Evolutionary conservation across 2,113 vertebrate genomes (phyloP).

Genomic region (Patagioenas fasciata): DNA sequence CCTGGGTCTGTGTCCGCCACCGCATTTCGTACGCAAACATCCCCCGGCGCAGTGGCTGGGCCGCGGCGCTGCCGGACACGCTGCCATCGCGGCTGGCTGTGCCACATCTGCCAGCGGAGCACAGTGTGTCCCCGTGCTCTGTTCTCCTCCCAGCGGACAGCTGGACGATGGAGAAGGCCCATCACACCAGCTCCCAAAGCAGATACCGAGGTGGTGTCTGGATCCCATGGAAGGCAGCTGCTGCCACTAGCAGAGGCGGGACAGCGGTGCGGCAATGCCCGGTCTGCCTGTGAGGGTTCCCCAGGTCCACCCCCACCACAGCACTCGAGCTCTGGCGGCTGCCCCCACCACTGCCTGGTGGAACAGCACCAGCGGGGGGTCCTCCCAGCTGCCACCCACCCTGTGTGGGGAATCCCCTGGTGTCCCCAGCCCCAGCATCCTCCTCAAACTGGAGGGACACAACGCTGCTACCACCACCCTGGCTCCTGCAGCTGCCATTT

Average conservation of each 20-base stretch:
- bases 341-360: no score
- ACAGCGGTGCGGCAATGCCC: no score
- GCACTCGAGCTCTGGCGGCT: no score
- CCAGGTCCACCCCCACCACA: no score
- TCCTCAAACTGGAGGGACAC: no score
- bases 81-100: not conserved
- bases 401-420: rapidly evolving
- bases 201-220: not conserved
- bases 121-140: rapidly evolving
- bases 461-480: rapidly evolving
- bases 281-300: rapidly evolving
- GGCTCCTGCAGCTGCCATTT: rapidly evolving
- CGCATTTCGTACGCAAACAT: rapidly evolving
- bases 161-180: not conserved
- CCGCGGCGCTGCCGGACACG: rapidly evolving
- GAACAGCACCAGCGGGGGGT: rapidly evolving
- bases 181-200: no score
- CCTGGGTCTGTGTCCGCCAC: rapidly evolving
- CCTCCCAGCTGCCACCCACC: not conserved
- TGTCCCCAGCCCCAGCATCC: no score
- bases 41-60: rapidly evolving
- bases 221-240: not conserved
- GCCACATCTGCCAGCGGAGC: not conserved
- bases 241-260: rapidly evolving
- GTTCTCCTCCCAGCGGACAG: not conserved